These are phyloP conservation scores for Erebia epiphron DNA, from an alignment of 2,888 invertebrate species.

Conservation along the genomic window DNA sequence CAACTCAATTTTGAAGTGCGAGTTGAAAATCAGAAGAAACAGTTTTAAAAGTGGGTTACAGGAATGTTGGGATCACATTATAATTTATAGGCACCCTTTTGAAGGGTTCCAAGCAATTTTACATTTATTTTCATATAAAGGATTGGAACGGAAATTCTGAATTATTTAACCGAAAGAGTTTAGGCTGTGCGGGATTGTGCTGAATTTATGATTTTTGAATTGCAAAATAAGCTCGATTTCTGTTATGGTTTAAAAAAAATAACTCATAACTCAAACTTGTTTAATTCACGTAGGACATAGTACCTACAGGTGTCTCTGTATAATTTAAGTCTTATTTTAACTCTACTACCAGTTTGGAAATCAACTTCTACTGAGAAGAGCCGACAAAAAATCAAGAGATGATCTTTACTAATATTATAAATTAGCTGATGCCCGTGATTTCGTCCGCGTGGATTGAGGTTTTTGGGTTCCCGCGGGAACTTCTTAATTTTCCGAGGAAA, in stretches of 20 bases:
- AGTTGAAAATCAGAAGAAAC: not conserved
- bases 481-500: too few relatives aligned
- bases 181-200: not conserved
- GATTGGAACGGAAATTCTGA: not conserved
- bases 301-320: too few relatives aligned
- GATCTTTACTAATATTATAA: too few relatives aligned
- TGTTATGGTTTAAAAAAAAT: not conserved
- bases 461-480: too few relatives aligned
- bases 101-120: not conserved
- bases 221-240: not conserved
- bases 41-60: not conserved
- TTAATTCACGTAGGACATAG: not conserved
- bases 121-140: not conserved
- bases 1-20: not conserved
- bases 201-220: not conserved
- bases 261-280: not conserved
- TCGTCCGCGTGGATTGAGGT: too few relatives aligned
- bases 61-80: not conserved
- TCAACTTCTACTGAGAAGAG: too few relatives aligned
- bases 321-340: too few relatives aligned
- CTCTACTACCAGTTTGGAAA: too few relatives aligned
- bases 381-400: too few relatives aligned
- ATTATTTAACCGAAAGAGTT: not conserved
- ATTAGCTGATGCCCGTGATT: too few relatives aligned
- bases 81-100: not conserved